A percentile compares a stretch with the other conserved stretches of the same genome.
These are phyloP conservation scores for Cardinalis cardinalis DNA, from an alignment of 2,113 vertebrate genomes.

Conservation along the genomic window DNA sequence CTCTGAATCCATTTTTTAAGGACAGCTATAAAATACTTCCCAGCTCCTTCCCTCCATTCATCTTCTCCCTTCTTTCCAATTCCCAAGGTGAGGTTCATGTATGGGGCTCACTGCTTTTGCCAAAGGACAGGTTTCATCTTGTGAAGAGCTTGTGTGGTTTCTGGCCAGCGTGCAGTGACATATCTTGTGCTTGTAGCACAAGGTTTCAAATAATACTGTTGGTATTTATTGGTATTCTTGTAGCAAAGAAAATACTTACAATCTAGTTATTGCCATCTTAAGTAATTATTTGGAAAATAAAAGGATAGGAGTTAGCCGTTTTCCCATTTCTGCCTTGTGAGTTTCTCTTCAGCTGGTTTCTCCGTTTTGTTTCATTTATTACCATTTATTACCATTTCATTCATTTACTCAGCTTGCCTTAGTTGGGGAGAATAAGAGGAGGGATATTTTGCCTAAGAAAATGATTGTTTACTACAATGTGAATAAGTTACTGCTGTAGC, in stretches of 20 bases:
- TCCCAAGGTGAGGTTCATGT: not conserved
- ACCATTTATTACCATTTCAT: not conserved
- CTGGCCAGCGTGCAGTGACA: fast-evolving
- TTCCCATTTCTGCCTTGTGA: not conserved
- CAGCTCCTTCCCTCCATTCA: fast-evolving
- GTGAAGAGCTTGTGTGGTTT: not conserved
- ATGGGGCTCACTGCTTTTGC: not conserved
- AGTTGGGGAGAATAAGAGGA: not conserved
- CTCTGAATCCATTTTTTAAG: not conserved
- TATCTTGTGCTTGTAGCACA: not conserved
- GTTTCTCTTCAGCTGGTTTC: not conserved
- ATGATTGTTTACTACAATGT: not conserved
- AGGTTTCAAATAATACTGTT: not conserved
- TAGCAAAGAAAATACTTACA: not conserved
- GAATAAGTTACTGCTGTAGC: not conserved
- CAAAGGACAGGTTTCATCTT: not conserved
- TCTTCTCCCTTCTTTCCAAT: not conserved
- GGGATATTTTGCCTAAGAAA: not conserved
- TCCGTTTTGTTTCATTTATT: not conserved
- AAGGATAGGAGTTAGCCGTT: not conserved
- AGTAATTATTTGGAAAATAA: not conserved
- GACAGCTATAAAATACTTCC: not conserved
- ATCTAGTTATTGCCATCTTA: not conserved
- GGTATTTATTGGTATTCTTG: not conserved
- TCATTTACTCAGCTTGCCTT: not conserved